A percentile compares a stretch with the other conserved stretches of the same genome.
These are phyloP conservation scores for Dasypolia templi DNA, from an alignment of 2,888 invertebrate genomes.

Conservation along the genomic window DNA sequence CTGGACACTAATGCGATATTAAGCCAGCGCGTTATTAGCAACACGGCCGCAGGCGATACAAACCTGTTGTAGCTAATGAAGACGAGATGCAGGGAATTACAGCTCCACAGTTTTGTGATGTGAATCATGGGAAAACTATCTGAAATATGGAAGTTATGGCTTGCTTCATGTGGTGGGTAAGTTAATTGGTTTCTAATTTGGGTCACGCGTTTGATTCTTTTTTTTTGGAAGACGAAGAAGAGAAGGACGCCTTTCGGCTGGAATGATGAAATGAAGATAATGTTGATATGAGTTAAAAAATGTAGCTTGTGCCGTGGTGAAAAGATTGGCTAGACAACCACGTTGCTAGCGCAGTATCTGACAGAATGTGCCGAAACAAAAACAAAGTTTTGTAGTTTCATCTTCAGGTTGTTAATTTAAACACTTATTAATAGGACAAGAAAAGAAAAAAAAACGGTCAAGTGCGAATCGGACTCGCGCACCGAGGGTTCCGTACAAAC, in stretches of 20 bases:
- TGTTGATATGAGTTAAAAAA: neutral
- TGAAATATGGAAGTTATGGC: neutral
- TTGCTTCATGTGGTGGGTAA: neutral
- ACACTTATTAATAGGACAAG: no score
- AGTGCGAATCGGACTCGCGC: no score
- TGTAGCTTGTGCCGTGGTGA: neutral
- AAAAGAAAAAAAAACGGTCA: no score
- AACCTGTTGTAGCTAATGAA: slow-evolving; percentile 38
- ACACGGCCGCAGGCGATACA: slow-evolving; percentile 25
- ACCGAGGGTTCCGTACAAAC: no score
- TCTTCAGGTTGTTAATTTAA: no score
- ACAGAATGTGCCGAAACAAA: no score
- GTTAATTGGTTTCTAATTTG: neutral
- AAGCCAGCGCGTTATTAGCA: slow-evolving; percentile 19
- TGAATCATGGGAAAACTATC: slow-evolving; percentile 25
- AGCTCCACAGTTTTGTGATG: slow-evolving; percentile 28
- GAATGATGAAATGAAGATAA: no score
- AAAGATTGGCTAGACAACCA: neutral
- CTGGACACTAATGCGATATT: slow-evolving; percentile 15
- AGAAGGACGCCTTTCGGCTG: no score
- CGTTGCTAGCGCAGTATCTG: no score
- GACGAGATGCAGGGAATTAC: slow-evolving; percentile 26
- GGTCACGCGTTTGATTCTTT: neutral
- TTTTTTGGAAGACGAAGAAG: no score
- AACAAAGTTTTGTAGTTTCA: no score